Evolutionary conservation across 2,888 invertebrate species (phyloP).

Genomic region (Pegoplata infirma): DNA sequence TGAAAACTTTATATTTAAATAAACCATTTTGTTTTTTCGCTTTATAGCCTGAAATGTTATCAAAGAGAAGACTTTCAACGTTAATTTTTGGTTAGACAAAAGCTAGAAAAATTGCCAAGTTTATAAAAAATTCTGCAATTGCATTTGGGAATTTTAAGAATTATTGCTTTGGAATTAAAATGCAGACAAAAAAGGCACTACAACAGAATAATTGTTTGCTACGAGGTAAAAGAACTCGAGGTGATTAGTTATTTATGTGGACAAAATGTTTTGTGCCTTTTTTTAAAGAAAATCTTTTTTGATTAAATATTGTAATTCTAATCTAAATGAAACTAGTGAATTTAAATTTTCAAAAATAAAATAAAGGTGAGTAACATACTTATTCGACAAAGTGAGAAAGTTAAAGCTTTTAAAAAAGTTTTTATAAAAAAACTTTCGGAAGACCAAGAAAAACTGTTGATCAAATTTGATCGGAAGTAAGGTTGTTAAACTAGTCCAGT

Average conservation of each 20-base stretch:
- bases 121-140: constrained; percentile 17
- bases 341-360: no score
- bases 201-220: not conserved
- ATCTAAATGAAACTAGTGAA: no score
- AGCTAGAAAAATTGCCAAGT: not conserved
- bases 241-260: not conserved
- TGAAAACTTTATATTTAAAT: constrained; percentile 26
- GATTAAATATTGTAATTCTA: no score
- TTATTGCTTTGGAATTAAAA: constrained; percentile 17
- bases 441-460: no score
- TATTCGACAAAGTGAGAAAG: no score
- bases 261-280: no score
- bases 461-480: no score
- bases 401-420: no score
- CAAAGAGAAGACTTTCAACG: not conserved
- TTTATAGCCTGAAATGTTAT: not conserved
- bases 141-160: constrained; percentile 43
- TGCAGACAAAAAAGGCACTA: constrained; percentile 17
- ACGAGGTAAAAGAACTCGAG: not conserved
- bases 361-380: no score
- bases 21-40: not conserved
- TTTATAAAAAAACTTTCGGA: no score
- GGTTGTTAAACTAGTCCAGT: no score
- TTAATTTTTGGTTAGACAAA: not conserved
- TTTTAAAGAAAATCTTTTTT: no score